Evolutionary conservation across 2,797 vertebrate genomes (phyloP), one percentile per base, ranked within the genome.

Genomic region (Microtus californicus): DNA sequence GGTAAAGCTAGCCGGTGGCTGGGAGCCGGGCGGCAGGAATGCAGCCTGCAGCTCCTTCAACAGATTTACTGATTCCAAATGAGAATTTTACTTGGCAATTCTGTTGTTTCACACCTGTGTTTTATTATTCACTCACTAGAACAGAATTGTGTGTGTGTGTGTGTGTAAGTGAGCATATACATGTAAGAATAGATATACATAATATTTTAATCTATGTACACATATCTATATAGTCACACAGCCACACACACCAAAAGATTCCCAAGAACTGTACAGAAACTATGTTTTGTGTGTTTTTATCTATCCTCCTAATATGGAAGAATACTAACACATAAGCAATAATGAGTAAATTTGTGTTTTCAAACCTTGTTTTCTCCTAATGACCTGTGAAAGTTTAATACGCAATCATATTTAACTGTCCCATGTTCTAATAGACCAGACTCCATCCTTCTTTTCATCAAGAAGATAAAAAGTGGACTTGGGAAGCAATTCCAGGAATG

Each of bases 101-200:
- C 92, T 13, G 3, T 11, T 69, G 12, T 92, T 93, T 93, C 73
- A 73, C 61, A 82, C 21, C 13, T 89, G 4, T 0, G 11, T 59
- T 89, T 90, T 90, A 56, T 93, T 51, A 88, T 17, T 90, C 74
- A 95, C 67, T 78, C 34, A 69, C 13, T 88, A n/a, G 61, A 65
- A 65, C 15, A 93, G 1, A 17, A 23, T 81, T 81, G 96, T 2
- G 17, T 56, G 17, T 56, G 54, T 56, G 19, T 56, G 54, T 56
- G 1, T 56, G 56, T 56, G 19, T 56, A 56, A 56, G 6, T 56
- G 56, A 21, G 5, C 54, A 56, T 56, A 78, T 19, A 78, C 31
- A 76, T 2, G 27, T 13, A 56, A 0, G 25, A 25, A n/a, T 23
- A 54, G 10, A 79, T 25, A n/a, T 25, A n/a, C 11, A 54, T 15